phyloP scores from a whole-genome alignment of 2,888 invertebrate species.

The Leistus spinibarbis region DNA sequence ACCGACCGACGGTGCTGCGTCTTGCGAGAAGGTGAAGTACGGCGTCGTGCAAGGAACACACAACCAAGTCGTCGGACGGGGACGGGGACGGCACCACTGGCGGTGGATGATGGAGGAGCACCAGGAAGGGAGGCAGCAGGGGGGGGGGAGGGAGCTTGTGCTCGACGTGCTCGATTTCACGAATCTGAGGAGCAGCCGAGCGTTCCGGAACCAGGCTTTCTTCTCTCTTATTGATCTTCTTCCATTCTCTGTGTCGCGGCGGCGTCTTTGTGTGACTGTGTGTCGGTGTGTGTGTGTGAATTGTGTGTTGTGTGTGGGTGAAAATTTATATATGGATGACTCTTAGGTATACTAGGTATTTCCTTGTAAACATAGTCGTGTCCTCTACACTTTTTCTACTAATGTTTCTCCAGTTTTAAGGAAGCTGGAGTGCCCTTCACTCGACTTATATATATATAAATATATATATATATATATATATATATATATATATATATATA shows the following conservation, averaged over 20 bases:
- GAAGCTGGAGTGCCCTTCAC: no score
- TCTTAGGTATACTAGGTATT: neutral
- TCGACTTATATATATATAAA: no score
- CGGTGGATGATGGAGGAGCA: slow-evolving; percentile 36
- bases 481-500: no score
- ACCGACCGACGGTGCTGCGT: neutral
- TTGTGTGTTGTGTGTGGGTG: neutral
- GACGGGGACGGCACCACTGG: neutral
- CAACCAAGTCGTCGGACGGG: neutral
- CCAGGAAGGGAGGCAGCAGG: slow-evolving; percentile 45
- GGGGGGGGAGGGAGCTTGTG: slow-evolving; percentile 46
- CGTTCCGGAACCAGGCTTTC: slow-evolving; percentile 60
- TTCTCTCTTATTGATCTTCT: slow-evolving; percentile 59
- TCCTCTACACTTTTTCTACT: neutral
- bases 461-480: no score
- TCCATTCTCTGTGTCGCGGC: slow-evolving; percentile 44
- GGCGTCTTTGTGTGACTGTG: neutral
- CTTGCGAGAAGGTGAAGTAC: slow-evolving; percentile 31
- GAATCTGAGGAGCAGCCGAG: slow-evolving; percentile 54
- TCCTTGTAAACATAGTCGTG: neutral
- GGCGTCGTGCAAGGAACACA: neutral
- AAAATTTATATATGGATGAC: neutral
- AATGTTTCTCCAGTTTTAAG: neutral
- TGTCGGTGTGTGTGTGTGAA: neutral
- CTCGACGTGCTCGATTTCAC: slow-evolving; percentile 56